Evolutionary conservation across 2,113 vertebrate species (phyloP), one percentile per base, ranked within the genome.

Genomic region (Sclerurus mexicanus): DNA sequence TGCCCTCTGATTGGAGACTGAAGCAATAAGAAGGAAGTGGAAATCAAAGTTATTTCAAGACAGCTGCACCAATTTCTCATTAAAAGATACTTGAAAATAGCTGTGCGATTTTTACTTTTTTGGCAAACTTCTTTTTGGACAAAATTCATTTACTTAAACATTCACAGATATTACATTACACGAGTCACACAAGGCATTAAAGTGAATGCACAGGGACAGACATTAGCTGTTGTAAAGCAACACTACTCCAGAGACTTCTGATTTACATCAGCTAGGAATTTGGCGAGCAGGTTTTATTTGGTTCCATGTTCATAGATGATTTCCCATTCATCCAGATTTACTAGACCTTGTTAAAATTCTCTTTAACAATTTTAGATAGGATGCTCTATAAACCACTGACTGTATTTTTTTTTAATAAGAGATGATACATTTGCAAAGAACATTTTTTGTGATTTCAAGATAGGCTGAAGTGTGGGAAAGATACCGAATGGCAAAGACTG

Each of bases 251-350:
- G 95, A 92, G 95, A 94, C 52, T 93, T 80, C 90, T 94, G 92
- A 96, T 97, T 92, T 87, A 78, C 64, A 96, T 93, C 95, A 96
- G 93, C 39, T 53, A 92, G 83, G 88, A 96, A 95, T 97, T 92
- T 96, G 96, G 93, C 20, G 3, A 88, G 88, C 68, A 79, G 90
- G 76, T 96, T 96, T 93, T 90, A 94, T 93, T 91, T 93, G 92
- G 60, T 92, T 94, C 79, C 58, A 40, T 53, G 49, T 68, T 96
- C 95, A 92, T 87, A 94, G 95, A 93, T n/a, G 69, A 90, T 86
- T 96, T 97, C 92, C 93, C 76, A 90, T 96, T 96, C 85, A 96
- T 84, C 73, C 81, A 79, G 66, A 87, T 97, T 96, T 94, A 93
- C 83, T 78, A 88, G 56, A 78, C 56, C 82, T 80, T 94, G 85